phyloP scores from a whole-genome alignment of 2,888 invertebrate genomes.

The Heteropelma amictum region DNA sequence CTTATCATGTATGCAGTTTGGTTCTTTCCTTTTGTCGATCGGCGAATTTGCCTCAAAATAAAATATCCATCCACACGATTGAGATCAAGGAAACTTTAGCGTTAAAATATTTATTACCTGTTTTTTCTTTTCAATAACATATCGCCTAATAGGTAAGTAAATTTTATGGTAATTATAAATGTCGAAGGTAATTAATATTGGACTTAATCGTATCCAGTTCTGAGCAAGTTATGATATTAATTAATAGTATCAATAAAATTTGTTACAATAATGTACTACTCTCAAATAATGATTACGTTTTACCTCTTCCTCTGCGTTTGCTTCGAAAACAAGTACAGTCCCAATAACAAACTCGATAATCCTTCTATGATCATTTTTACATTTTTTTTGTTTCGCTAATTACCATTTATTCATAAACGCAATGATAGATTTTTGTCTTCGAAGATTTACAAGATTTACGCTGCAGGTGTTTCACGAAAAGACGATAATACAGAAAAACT shows the following conservation, averaged over 20 bases:
- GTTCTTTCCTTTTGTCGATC: not conserved
- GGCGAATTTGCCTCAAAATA: not conserved
- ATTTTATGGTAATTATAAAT: slow-evolving; percentile 55
- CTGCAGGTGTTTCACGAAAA: slow-evolving; percentile 25
- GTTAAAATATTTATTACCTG: slow-evolving; percentile 71
- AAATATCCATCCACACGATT: not conserved
- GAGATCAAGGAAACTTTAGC: slow-evolving; percentile 52
- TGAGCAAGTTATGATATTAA: slow-evolving; percentile 70
- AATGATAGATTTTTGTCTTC: slow-evolving; percentile 12
- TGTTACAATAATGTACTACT: slow-evolving; percentile 63
- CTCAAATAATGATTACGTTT: slow-evolving; percentile 39
- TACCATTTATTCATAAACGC: slow-evolving; percentile 42
- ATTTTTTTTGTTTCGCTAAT: slow-evolving; percentile 32
- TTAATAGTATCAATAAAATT: slow-evolving; percentile 62
- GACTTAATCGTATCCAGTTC: slow-evolving; percentile 70
- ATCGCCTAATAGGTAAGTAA: slow-evolving; percentile 62
- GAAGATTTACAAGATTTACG: slow-evolving; percentile 39
- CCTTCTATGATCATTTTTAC: slow-evolving; percentile 28
- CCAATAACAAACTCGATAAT: slow-evolving; percentile 51
- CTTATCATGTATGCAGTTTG: not conserved
- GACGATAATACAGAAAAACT: slow-evolving; percentile 1
- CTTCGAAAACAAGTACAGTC: slow-evolving; percentile 34
- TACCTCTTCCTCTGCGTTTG: slow-evolving; percentile 22
- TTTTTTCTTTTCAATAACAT: slow-evolving; percentile 62
- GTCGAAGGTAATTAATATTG: slow-evolving; percentile 61